phyloP scores from a whole-genome alignment of 1,140 invertebrate species.

The Ridgeia piscesae region DNA sequence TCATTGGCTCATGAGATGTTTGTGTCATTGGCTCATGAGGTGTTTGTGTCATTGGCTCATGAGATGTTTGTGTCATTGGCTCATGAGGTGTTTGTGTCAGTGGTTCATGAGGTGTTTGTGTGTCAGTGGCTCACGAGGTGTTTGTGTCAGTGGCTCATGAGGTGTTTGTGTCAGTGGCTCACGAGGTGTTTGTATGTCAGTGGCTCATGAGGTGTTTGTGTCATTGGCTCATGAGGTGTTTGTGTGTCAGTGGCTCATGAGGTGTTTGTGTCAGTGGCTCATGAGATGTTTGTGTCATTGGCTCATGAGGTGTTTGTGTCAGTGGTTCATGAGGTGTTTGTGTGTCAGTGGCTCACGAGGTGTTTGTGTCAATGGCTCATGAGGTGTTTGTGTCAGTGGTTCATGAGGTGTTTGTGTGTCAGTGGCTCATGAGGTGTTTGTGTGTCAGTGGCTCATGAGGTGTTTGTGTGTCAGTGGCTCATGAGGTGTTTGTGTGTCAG shows the following conservation, averaged over 20 bases:
- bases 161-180: no score
- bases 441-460: no score
- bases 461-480: no score
- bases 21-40: neutral
- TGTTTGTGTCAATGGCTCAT: neutral
- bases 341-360: no score
- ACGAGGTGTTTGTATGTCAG: no score
- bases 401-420: no score
- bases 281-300: neutral
- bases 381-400: conserved; percentile 20
- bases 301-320: neutral
- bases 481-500: no score
- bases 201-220: neutral
- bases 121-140: no score
- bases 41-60: neutral
- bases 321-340: neutral
- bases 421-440: no score
- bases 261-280: neutral
- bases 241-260: no score
- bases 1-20: neutral
- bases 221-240: neutral
- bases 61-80: neutral
- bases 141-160: no score
- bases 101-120: no score
- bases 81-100: conserved; percentile 16